Conservation (phyloP, 53 echinoderm and acorn worm genomes). For the Holothuria scabra region DNA sequence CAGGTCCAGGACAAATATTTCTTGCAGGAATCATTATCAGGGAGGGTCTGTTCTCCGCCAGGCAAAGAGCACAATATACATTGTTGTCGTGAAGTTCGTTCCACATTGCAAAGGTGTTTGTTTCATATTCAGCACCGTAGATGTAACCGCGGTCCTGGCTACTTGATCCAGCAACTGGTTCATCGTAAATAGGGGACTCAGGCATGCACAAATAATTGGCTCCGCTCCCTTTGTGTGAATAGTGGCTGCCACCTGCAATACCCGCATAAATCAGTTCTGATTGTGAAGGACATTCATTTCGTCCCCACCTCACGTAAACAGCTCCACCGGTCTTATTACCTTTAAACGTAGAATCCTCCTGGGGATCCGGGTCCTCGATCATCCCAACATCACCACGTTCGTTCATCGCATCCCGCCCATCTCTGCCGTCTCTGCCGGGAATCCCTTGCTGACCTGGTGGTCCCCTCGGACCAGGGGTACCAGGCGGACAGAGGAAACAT, state of each 20-base stretch:
- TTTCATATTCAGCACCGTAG: conserved; percentile 55
- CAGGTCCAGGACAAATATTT: conserved; percentile 46
- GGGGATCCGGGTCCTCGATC: not conserved
- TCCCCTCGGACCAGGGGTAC: conserved; percentile 10
- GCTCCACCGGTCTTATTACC: not conserved
- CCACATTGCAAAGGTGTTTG: conserved; percentile 4
- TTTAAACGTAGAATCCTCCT: not conserved
- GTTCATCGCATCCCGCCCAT: conserved; percentile 10
- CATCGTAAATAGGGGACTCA: conserved; percentile 40
- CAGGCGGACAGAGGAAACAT: conserved; percentile 35
- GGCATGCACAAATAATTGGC: conserved; percentile 58
- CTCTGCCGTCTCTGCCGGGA: not conserved
- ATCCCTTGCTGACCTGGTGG: conserved; percentile 14
- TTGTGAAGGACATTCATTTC: not conserved
- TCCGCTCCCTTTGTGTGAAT: conserved; percentile 43
- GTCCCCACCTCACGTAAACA: not conserved
- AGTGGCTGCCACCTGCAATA: conserved; percentile 46
- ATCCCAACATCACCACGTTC: too few species aligned
- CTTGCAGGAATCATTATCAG: conserved; percentile 58
- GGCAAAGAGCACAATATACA: conserved; percentile 53
- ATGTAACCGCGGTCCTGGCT: not conserved
- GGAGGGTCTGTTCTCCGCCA: not conserved
- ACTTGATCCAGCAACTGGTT: conserved; percentile 4
- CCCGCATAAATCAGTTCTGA: conserved; percentile 27
- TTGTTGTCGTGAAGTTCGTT: conserved; percentile 26